These are phyloP conservation scores for Mionectes macconnelli DNA, from an alignment of 2,113 vertebrate species.

Conservation along the genomic window DNA sequence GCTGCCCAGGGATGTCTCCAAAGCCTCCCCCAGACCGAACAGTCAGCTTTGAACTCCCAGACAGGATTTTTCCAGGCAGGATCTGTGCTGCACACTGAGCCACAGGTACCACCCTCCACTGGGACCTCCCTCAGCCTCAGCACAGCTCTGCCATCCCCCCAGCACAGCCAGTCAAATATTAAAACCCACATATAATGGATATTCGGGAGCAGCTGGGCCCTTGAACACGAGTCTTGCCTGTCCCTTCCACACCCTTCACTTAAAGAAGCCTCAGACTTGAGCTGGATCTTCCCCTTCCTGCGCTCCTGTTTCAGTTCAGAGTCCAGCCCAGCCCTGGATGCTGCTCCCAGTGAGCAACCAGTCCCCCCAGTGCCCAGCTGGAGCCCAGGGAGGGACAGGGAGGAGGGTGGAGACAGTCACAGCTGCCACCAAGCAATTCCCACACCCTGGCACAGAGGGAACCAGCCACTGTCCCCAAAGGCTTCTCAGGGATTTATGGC, in stretches of 20 bases:
- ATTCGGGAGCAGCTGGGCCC: neutral
- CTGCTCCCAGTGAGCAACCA: neutral
- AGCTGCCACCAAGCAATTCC: neutral
- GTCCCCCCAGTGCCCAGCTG: neutral
- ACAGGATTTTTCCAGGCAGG: neutral
- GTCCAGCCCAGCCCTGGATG: fast-evolving
- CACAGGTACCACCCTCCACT: neutral
- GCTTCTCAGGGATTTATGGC: neutral
- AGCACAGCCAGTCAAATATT: fast-evolving
- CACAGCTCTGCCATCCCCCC: neutral
- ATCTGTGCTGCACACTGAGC: neutral
- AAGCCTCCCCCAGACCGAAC: fast-evolving
- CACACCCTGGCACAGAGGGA: fast-evolving
- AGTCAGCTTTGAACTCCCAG: neutral
- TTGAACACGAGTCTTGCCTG: fast-evolving
- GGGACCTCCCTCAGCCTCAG: neutral
- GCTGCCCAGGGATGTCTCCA: neutral
- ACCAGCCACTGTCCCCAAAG: neutral
- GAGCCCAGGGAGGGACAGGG: neutral
- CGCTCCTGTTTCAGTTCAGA: neutral
- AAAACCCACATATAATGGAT: fast-evolving
- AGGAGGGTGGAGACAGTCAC: fast-evolving
- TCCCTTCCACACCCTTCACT: fast-evolving
- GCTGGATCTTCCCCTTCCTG: neutral
- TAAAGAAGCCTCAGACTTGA: neutral